Conservation (phyloP, 1,140 invertebrate species). For the Caenorhabditis remanei region DNA sequence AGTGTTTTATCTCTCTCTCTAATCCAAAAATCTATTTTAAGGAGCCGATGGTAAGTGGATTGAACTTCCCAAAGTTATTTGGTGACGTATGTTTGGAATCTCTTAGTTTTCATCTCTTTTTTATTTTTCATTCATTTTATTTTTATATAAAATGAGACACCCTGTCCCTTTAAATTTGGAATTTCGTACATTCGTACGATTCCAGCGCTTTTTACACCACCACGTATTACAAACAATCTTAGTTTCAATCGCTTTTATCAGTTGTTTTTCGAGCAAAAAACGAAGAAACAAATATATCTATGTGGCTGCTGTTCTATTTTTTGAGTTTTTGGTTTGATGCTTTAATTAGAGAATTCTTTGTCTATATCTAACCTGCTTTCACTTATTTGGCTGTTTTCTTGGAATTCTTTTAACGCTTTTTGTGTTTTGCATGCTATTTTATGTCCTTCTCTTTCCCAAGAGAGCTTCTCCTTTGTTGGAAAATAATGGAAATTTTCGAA, state of each 20-base stretch:
- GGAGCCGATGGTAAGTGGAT: slow-evolving; percentile 72
- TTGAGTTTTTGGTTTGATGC: slow-evolving; percentile 42
- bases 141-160: neutral
- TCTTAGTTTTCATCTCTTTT: slow-evolving; percentile 13
- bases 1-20: neutral
- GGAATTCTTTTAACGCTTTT: slow-evolving; percentile 41
- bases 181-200: too few relatives aligned
- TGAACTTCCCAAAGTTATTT: neutral
- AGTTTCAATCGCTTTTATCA: neutral
- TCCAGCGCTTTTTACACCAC: too few relatives aligned
- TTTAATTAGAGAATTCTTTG: slow-evolving; percentile 35
- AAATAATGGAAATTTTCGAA: too few relatives aligned
- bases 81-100: slow-evolving; percentile 45
- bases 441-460: neutral
- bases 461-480: too few relatives aligned
- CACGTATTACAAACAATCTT: neutral
- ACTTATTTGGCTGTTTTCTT: neutral
- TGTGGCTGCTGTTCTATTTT: slow-evolving; percentile 28
- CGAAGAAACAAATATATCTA: neutral
- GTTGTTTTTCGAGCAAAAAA: neutral
- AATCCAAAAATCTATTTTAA: slow-evolving; percentile 61
- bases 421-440: slow-evolving; percentile 37
- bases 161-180: too few relatives aligned
- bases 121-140: slow-evolving; percentile 38
- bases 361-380: slow-evolving; percentile 37